Evolutionary conservation across 2,797 vertebrate species (phyloP).

Genomic region (Cryptoblepharus egeriae): DNA sequence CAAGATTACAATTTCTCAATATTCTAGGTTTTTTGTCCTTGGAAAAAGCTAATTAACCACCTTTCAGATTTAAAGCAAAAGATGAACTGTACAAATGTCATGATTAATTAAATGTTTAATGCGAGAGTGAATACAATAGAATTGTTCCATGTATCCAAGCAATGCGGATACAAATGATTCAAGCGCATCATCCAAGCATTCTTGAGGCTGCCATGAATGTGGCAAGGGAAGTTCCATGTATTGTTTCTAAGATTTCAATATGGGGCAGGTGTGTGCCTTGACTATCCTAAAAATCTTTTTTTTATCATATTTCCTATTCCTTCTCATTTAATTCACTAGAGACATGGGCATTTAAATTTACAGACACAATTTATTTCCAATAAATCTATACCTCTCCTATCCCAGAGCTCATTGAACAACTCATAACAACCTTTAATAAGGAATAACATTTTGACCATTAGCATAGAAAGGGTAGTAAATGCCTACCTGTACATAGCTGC

Average conservation of each 20-base stretch:
- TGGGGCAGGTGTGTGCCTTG: accelerated
- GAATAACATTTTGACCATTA: no score
- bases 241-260: accelerated
- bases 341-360: neutral
- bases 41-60: slow-evolving; percentile 66
- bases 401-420: no score
- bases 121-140: slow-evolving; percentile 12
- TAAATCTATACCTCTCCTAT: no score
- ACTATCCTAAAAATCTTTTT: no score
- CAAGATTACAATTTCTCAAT: slow-evolving; percentile 32
- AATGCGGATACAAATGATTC: neutral
- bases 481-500: no score
- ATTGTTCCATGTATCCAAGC: slow-evolving; percentile 16
- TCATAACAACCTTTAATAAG: no score
- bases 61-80: slow-evolving; percentile 34
- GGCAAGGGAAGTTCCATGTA: neutral
- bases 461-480: no score
- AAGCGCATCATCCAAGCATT: accelerated
- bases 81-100: slow-evolving; percentile 60
- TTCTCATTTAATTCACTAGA: neutral
- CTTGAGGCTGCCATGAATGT: neutral
- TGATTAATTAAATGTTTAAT: slow-evolving; percentile 64
- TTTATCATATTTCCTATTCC: neutral
- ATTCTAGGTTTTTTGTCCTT: slow-evolving; percentile 60
- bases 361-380: no score